Percentiles rank a stretch among this genome's conserved stretches.
phyloP scores from a whole-genome alignment of 2,888 invertebrate species.

The Rotaria macrura region DNA sequence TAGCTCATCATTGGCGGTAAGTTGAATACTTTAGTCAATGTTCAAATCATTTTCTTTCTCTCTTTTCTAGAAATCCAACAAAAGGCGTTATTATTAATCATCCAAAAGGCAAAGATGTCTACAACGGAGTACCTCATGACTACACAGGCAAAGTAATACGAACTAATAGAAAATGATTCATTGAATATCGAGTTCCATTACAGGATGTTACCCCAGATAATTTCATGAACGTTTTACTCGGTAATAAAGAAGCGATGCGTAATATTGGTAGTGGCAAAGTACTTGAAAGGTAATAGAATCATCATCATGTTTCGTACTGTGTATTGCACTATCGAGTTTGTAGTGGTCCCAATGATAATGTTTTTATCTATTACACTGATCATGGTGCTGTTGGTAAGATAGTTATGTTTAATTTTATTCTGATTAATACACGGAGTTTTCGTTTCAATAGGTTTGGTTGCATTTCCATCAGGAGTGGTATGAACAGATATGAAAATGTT shows the following conservation, averaged over 20 bases:
- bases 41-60: background rate
- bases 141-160: slow-evolving; percentile 52
- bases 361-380: slow-evolving; percentile 58
- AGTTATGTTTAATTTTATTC: too few relatives aligned
- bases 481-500: too few relatives aligned
- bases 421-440: too few relatives aligned
- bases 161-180: background rate
- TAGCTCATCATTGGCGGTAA: slow-evolving; percentile 53
- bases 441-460: slow-evolving; percentile 50
- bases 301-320: too few relatives aligned
- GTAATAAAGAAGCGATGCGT: slow-evolving; percentile 50
- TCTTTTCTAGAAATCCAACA: slow-evolving; percentile 53
- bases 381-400: slow-evolving; percentile 54
- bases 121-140: slow-evolving; percentile 55
- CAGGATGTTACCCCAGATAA: slow-evolving; percentile 54
- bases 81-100: slow-evolving; percentile 56
- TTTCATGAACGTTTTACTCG: slow-evolving; percentile 55
- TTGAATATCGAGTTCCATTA: slow-evolving; percentile 26
- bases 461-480: slow-evolving; percentile 49
- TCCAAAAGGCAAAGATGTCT: slow-evolving; percentile 56
- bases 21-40: too few relatives aligned
- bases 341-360: slow-evolving; percentile 55
- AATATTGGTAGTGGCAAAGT: slow-evolving; percentile 53
- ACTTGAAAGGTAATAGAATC: slow-evolving; percentile 41
- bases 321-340: slow-evolving; percentile 16